phyloP scores from a whole-genome alignment of 2,113 vertebrate genomes.

The Marcusenius ussheri region DNA sequence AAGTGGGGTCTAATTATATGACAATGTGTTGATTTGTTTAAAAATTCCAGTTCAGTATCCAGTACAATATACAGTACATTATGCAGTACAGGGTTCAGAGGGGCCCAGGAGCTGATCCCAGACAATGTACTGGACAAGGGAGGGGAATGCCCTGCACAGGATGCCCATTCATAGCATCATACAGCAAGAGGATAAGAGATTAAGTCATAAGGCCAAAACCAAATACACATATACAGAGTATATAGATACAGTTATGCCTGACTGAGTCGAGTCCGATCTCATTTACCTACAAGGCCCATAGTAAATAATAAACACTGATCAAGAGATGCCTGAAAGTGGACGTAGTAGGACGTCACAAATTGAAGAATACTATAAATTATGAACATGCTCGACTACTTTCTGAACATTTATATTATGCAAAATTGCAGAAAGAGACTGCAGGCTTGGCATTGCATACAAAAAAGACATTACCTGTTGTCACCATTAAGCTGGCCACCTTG shows the following conservation, averaged over 20 bases:
- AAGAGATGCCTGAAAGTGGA: background rate
- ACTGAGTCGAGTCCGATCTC: background rate
- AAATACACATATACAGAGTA: background rate
- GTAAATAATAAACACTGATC: background rate
- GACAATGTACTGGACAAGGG: background rate
- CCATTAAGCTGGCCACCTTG: conserved; percentile 24
- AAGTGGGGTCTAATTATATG: background rate
- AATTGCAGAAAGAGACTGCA: background rate
- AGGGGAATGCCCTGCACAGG: background rate
- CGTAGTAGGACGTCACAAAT: background rate
- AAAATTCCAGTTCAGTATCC: background rate
- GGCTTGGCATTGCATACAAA: background rate
- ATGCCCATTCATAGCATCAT: background rate
- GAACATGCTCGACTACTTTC: background rate
- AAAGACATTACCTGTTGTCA: conserved; percentile 31
- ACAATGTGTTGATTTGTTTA: background rate
- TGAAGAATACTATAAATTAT: background rate
- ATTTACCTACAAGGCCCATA: background rate
- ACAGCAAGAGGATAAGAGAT: background rate
- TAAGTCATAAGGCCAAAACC: background rate
- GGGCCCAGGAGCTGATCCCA: background rate
- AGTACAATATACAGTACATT: background rate
- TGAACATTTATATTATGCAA: background rate
- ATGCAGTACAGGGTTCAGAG: background rate
- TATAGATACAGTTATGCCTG: background rate